Evolutionary conservation across 2,888 invertebrate genomes (phyloP), one percentile per base, ranked within the genome.

Genomic region (Ornithoptera priamus): DNA sequence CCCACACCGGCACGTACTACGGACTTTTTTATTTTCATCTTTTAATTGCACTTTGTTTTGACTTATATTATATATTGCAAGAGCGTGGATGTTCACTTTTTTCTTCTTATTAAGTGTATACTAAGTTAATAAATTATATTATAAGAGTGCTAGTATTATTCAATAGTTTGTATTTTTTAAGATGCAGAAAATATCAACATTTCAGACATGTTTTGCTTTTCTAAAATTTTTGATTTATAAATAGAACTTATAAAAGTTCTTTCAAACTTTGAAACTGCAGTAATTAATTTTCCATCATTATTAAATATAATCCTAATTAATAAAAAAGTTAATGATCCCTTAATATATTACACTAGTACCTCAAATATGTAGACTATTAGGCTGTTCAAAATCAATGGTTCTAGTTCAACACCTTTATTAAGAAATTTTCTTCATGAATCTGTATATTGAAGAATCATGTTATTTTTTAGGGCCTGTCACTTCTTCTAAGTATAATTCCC

Each of bases 391-490:
- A 46, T 46, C 46, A 46, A 46, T 46, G 46, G 46, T 12, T 46
- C 7, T 39, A 39, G 39, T 46, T 46, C 15, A 4, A 2, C 12
- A 15, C 15, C 46, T 15, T 46, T 46, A 15, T 10, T 15, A 46
- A 12, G 2, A 46, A 15, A 46, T 1, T 46, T 46, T 46, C 15
- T 56, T 56, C 3, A 8, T 56, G 61, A 36, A 50, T 50, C 10
- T 42, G 7, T 22, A 60, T 50, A 68, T 18, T 65, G 62, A 64
- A 69, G 57, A 58, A n/a, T 62, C n/a, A 65, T 62, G 22, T 61
- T 24, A 65, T 67, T 24, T 80, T 91, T 87, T 92, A 92, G 91
- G 90, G 88, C 84, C 83, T 91, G 84, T 89, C 90, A 76, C 84
- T 92, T 73, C 83, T 91, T 72, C 88, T 92, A 81, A 88, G 83